Percentiles rank a stretch among this genome's conserved stretches.
Conservation (phyloP, 2,113 vertebrate species). For the Dascyllus trimaculatus region DNA sequence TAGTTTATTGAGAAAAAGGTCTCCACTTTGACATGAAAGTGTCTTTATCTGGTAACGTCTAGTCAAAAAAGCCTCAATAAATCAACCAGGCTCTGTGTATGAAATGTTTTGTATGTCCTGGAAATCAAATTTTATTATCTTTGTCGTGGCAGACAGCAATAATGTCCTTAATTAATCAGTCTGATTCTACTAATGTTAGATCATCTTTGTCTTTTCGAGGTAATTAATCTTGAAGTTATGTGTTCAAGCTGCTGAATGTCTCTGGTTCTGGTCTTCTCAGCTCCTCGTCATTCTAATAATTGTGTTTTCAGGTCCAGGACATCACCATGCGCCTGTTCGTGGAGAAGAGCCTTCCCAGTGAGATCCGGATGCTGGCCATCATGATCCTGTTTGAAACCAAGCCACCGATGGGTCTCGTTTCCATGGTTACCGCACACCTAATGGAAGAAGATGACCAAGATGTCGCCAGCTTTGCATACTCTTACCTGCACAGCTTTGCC, state of each 20-base stretch:
- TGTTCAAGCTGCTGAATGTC: too few species aligned
- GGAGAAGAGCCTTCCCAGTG: slow-evolving; percentile 72
- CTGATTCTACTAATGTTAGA: too few species aligned
- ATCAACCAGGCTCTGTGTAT: neutral
- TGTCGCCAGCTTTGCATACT: slow-evolving; percentile 87
- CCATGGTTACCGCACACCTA: slow-evolving; percentile 80
- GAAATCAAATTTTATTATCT: too few species aligned
- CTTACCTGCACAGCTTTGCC: slow-evolving; percentile 84
- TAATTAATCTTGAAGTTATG: too few species aligned
- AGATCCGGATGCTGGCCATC: slow-evolving; percentile 86
- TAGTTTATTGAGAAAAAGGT: too few species aligned
- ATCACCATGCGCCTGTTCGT: slow-evolving; percentile 83
- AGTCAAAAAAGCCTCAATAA: too few species aligned
- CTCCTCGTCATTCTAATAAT: neutral
- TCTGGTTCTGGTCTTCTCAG: too few species aligned
- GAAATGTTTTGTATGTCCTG: neutral
- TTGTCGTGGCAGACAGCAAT: too few species aligned
- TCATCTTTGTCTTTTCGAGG: too few species aligned
- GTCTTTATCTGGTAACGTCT: too few species aligned
- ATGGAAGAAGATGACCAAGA: slow-evolving; percentile 85
- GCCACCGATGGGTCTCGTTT: slow-evolving; percentile 84
- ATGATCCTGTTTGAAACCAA: slow-evolving; percentile 87
- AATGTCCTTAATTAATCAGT: too few species aligned
- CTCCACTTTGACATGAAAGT: too few species aligned
- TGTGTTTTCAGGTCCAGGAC: slow-evolving; percentile 86